A percentile compares a stretch with the other conserved stretches of the same genome.
These are phyloP conservation scores for Lysandra coridon DNA, from an alignment of 2,888 invertebrate genomes.

Conservation along the genomic window DNA sequence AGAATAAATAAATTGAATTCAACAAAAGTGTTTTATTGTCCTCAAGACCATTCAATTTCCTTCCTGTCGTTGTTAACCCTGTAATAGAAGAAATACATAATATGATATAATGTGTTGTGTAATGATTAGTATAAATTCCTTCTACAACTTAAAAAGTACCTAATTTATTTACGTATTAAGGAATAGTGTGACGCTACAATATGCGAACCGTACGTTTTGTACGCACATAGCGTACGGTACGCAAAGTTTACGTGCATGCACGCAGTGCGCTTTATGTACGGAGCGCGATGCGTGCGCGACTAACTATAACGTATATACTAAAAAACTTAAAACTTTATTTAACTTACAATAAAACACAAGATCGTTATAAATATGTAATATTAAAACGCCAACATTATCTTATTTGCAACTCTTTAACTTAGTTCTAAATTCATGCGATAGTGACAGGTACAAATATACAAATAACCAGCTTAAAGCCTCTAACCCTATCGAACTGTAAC, in stretches of 20 bases:
- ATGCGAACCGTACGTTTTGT: background rate
- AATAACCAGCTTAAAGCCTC: conserved; percentile 12
- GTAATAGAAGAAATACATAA: conserved; percentile 23
- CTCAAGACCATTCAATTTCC: conserved; percentile 12
- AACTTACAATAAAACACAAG: conserved; percentile 45
- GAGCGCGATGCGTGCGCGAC: no score
- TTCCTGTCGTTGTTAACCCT: conserved; percentile 28
- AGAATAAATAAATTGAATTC: conserved; percentile 27
- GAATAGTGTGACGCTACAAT: background rate
- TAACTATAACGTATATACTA: background rate
- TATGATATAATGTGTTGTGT: background rate
- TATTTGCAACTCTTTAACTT: conserved; percentile 23
- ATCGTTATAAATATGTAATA: conserved; percentile 60
- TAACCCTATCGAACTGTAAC: conserved; percentile 7
- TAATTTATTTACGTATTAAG: background rate
- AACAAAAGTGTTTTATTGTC: conserved; percentile 31
- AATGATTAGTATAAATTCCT: background rate
- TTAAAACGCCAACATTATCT: conserved; percentile 33
- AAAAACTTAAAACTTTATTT: background rate
- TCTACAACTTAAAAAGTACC: background rate
- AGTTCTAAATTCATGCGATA: conserved; percentile 25
- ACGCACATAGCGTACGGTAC: background rate
- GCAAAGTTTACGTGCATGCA: background rate
- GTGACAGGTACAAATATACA: conserved; percentile 30
- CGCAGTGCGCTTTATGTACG: no score